A percentile compares a stretch with the other conserved stretches of the same genome.
Conservation (phyloP, 2,113 vertebrate species). For the Planiliza haematocheilus region DNA sequence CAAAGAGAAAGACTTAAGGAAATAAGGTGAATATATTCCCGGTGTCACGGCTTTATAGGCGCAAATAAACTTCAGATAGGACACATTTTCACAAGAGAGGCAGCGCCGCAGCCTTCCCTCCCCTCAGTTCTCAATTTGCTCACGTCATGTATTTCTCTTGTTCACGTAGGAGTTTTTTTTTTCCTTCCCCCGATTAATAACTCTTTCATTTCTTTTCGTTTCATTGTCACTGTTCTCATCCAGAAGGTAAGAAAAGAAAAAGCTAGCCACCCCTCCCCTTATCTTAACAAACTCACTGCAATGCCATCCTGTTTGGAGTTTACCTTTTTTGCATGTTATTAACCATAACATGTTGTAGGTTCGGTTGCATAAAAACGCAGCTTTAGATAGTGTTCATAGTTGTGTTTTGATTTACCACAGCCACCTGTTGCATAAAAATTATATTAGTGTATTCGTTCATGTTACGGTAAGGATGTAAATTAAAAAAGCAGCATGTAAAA, state of each 20-base stretch:
- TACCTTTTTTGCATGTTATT: constrained; percentile 80
- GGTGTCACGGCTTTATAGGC: background rate
- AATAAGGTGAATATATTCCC: constrained; percentile 88
- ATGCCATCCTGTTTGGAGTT: constrained; percentile 55
- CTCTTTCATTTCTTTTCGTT: constrained; percentile 81
- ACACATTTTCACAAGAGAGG: constrained; percentile 12
- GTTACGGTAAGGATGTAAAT: background rate
- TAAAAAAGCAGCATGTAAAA: background rate
- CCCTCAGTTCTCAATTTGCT: constrained; percentile 20
- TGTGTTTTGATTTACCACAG: background rate
- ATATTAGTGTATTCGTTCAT: background rate
- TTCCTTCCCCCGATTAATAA: constrained; percentile 71
- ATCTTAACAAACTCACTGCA: constrained; percentile 72
- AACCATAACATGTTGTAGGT: constrained; percentile 69
- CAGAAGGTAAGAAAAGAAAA: constrained; percentile 89
- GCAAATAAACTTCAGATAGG: background rate
- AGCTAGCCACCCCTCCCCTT: constrained; percentile 51
- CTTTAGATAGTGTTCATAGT: background rate
- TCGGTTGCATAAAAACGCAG: constrained; percentile 42
- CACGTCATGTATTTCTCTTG: constrained; percentile 40
- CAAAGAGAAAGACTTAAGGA: constrained; percentile 97
- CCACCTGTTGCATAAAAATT: constrained; percentile 58
- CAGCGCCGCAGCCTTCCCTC: background rate
- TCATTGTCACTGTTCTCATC: constrained; percentile 84
- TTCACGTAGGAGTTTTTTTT: constrained; percentile 51